phyloP scores from a whole-genome alignment of 2,113 vertebrate species.

The Planiliza haematocheilus region DNA sequence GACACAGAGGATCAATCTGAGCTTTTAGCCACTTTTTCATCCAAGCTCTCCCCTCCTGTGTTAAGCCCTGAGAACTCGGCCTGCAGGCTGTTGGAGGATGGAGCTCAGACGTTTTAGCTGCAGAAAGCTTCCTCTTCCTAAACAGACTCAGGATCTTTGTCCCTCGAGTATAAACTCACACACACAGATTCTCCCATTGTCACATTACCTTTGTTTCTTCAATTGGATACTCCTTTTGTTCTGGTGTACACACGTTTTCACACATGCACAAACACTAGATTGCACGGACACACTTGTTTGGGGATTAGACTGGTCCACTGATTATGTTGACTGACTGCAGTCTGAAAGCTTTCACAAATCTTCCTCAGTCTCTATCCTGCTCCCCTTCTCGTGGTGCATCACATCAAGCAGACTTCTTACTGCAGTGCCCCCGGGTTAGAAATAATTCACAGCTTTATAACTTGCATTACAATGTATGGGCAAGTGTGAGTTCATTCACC shows the following conservation, averaged over 20 bases:
- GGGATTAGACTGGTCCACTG: conserved; percentile 58
- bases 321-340: conserved; percentile 50
- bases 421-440: conserved; percentile 26
- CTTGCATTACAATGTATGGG: conserved; percentile 11
- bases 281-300: conserved; percentile 43
- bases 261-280: conserved; percentile 40
- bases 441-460: conserved; percentile 20
- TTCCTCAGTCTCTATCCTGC: conserved; percentile 19
- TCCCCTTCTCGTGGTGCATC: conserved; percentile 1
- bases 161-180: conserved; percentile 14
- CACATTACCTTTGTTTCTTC: conserved; percentile 21
- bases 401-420: conserved; percentile 22
- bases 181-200: conserved; percentile 21
- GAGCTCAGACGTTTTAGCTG: conserved; percentile 43
- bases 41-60: conserved; percentile 41
- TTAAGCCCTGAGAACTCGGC: conserved; percentile 38
- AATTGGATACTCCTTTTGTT: conserved; percentile 1
- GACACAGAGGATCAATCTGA: conserved; percentile 32
- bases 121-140: conserved; percentile 42
- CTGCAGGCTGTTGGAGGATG: conserved; percentile 46
- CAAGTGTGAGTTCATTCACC: conserved; percentile 9
- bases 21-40: conserved; percentile 56
- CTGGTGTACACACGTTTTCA: conserved; percentile 16
- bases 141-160: conserved; percentile 30
- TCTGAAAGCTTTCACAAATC: conserved; percentile 37